phyloP scores from a whole-genome alignment of 2,113 vertebrate genomes.

The Piaya cayana region DNA sequence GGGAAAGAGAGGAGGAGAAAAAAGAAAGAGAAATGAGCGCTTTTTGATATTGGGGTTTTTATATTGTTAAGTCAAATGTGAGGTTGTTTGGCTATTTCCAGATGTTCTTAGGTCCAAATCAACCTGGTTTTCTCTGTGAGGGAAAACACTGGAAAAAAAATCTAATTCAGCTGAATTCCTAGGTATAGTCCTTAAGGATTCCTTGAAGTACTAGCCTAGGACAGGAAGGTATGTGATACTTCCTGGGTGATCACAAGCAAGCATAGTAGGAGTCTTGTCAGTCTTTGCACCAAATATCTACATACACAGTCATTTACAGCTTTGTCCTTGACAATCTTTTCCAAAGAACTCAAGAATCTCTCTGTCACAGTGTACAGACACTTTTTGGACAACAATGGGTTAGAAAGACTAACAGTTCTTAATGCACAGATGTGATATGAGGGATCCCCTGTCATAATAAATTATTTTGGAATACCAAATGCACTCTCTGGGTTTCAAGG shows the following conservation, averaged over 20 bases:
- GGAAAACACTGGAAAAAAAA: neutral
- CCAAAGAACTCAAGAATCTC: neutral
- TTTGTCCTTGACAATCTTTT: neutral
- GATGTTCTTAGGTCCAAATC: neutral
- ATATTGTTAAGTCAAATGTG: neutral
- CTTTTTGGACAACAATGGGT: neutral
- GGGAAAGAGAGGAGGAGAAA: neutral
- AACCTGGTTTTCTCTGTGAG: neutral
- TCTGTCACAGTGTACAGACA: neutral
- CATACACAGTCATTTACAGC: neutral
- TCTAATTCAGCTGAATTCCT: neutral
- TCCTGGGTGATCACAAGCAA: neutral
- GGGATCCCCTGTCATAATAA: neutral
- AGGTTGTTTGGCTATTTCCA: neutral
- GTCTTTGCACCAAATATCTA: neutral
- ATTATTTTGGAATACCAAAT: neutral
- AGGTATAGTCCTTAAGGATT: neutral
- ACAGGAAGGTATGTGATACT: neutral
- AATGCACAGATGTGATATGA: neutral
- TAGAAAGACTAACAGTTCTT: neutral
- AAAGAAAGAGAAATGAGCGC: neutral
- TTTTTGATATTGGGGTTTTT: neutral
- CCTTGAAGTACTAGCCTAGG: neutral
- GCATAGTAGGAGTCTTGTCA: neutral
- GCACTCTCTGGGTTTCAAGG: neutral